A percentile compares a stretch with the other conserved stretches of the same genome.
Evolutionary conservation across 2,888 invertebrate genomes (phyloP).

Genomic region (Ophioninae sp.): DNA sequence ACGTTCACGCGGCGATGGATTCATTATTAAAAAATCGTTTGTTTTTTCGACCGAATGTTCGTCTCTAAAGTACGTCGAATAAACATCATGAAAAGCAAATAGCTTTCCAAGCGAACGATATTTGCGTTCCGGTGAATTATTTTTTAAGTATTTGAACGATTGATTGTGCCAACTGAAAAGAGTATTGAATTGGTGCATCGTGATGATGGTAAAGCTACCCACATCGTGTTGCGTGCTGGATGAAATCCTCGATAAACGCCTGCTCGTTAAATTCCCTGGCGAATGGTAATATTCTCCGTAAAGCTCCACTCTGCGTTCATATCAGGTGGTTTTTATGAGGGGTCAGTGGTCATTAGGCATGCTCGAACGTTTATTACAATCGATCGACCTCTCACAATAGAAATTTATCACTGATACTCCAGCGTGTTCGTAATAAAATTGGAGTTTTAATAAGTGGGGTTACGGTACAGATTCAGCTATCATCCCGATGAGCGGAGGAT

Average conservation of each 20-base stretch:
- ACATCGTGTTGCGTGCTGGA: conserved; percentile 13
- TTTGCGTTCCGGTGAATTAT: conserved; percentile 48
- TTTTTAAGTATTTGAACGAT: conserved; percentile 16
- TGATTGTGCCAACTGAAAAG: conserved; percentile 45
- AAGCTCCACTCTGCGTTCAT: conserved; percentile 14
- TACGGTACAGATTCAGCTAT: background rate
- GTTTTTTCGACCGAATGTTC: background rate
- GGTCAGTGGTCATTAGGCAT: conserved; percentile 53
- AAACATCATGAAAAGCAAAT: conserved; percentile 8
- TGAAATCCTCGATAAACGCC: conserved; percentile 37
- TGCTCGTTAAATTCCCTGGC: conserved; percentile 17
- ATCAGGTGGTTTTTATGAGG: conserved; percentile 26
- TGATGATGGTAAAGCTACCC: conserved; percentile 36
- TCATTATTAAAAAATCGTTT: background rate
- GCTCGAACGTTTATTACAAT: conserved; percentile 39
- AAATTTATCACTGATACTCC: conserved; percentile 44
- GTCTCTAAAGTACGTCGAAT: conserved; percentile 6
- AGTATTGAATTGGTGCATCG: conserved; percentile 47
- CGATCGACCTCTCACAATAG: conserved; percentile 10
- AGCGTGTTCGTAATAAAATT: conserved; percentile 38
- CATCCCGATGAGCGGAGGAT: background rate
- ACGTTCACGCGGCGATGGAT: background rate
- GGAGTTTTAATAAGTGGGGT: conserved; percentile 31
- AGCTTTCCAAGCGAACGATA: conserved; percentile 8
- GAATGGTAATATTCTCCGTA: conserved; percentile 13